A percentile compares a stretch with the other conserved stretches of the same genome.
Conservation (phyloP, 2,888 invertebrate species). For the Stenotaenia linearis region DNA sequence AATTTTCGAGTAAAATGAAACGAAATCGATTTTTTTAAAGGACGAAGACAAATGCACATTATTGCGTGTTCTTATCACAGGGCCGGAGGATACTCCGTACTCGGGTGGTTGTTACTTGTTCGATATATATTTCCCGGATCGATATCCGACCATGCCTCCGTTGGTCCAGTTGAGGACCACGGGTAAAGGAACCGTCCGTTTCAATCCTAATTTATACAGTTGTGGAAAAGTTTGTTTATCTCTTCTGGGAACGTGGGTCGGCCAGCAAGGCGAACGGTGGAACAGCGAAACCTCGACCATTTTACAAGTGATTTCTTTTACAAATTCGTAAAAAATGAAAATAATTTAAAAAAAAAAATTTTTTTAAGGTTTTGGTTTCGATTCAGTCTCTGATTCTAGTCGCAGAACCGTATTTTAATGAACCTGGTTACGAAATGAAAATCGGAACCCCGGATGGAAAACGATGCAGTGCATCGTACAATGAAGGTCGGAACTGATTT, state of each 20-base stretch:
- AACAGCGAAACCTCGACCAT: conserved; percentile 32
- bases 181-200: conserved; percentile 39
- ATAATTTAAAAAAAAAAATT: background rate
- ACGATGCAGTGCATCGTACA: background rate
- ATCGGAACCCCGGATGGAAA: conserved; percentile 40
- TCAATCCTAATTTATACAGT: conserved; percentile 41
- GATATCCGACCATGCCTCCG: conserved; percentile 39
- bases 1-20: too few relatives aligned
- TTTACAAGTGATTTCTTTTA: background rate
- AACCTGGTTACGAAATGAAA: conserved; percentile 44
- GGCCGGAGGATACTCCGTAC: conserved; percentile 41
- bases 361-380: conserved; percentile 40
- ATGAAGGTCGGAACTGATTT: too few relatives aligned
- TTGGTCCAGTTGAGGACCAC: conserved; percentile 39
- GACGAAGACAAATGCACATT: conserved; percentile 11
- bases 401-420: conserved; percentile 45
- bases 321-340: background rate
- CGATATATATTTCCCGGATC: conserved; percentile 40
- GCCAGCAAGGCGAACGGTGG: conserved; percentile 31
- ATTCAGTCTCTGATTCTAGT: conserved; percentile 45
- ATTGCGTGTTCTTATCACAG: conserved; percentile 31
- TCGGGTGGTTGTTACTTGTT: conserved; percentile 40
- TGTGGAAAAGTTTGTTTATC: conserved; percentile 32
- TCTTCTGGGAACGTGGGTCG: conserved; percentile 31
- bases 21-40: too few relatives aligned